Base-by-base conservation (phyloP, 2,113 vertebrate species). In the Ploceus nigricollis region DNA sequence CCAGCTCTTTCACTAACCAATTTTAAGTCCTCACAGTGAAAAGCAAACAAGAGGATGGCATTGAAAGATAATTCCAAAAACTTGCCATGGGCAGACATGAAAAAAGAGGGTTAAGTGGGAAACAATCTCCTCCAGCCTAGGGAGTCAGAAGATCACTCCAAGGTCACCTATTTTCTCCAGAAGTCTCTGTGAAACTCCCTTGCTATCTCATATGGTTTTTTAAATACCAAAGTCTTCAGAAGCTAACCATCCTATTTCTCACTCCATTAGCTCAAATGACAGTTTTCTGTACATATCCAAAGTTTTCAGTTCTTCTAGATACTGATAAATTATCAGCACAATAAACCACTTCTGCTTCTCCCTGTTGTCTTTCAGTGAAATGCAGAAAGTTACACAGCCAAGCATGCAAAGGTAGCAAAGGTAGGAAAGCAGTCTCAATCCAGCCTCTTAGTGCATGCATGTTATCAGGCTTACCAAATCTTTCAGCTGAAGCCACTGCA, bases 401-500 rank as follows among this genome's bases (percentile, higher is more conserved):
- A 63, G 22, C 20, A 37, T 28, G 28, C 27, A 24, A 68, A 71
- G 44, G 68, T 5, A 30, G 61, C 50, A 80, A 35, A 13, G 48
- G 44, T 17, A 73, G 37, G 37, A 76, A 88, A 12, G 42, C 53
- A 47, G 14, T 50, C 40, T 56, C 66, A 30, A 17, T 42, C 44
- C 44, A 89, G 20, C 21, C 35, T 69, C 63, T 48, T 7, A 15
- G n/a, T 44, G 14, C 0, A 0, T n/a, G 30, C 1, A 8, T 18
- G 10, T 2, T 30, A 60, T 15, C 64, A 40, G 15, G 17, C 42
- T 57, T 57, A 42, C 10, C 48, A 60, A 64, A 65, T 19, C 5
- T 28, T 87, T 51, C 5, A 10, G 9, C 65, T 87, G 65, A 84
- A 82, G 51, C 20, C 31, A n/a, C 16, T 13, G 18, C 11, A 51